Conservation (phyloP, 1,140 invertebrate species). For the Trichonephila clavata region DNA sequence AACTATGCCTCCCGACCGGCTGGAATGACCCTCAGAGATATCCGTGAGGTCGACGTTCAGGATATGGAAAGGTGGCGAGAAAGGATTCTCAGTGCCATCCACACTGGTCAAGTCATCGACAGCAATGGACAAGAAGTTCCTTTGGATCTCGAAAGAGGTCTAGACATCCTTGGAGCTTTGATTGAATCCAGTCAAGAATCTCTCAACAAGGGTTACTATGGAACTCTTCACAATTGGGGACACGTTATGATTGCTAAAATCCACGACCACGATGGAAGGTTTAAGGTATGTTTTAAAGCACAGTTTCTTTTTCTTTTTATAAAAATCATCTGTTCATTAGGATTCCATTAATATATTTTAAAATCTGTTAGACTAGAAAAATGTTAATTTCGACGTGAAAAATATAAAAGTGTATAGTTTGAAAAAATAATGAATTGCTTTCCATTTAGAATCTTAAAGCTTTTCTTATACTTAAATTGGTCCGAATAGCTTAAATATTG, state of each 20-base stretch:
- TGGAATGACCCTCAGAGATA: constrained; percentile 82
- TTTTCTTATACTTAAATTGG: too few relatives aligned
- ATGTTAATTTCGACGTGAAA: too few relatives aligned
- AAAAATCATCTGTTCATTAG: too few relatives aligned
- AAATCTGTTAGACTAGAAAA: too few relatives aligned
- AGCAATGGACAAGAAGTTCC: constrained; percentile 62
- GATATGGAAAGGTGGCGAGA: constrained; percentile 81
- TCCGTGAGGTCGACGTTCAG: constrained; percentile 81
- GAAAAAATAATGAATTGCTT: too few relatives aligned
- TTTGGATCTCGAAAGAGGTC: constrained; percentile 78
- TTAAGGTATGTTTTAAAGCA: constrained; percentile 77
- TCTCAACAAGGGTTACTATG: constrained; percentile 82
- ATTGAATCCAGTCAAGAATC: constrained; percentile 83
- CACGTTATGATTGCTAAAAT: constrained; percentile 84
- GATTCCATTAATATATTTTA: too few relatives aligned
- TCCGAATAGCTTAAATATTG: too few relatives aligned
- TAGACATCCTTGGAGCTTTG: constrained; percentile 83
- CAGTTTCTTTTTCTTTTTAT: too few relatives aligned
- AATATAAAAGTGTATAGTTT: too few relatives aligned
- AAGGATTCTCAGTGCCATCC: constrained; percentile 77
- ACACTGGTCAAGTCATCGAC: constrained; percentile 66
- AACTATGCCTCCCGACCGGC: constrained; percentile 84
- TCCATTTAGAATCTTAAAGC: too few relatives aligned
- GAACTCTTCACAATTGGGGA: constrained; percentile 81
- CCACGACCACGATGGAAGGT: constrained; percentile 86